These are phyloP conservation scores for Vannuccia rotundouncinata DNA, from an alignment of 2,888 invertebrate species.

Conservation along the genomic window DNA sequence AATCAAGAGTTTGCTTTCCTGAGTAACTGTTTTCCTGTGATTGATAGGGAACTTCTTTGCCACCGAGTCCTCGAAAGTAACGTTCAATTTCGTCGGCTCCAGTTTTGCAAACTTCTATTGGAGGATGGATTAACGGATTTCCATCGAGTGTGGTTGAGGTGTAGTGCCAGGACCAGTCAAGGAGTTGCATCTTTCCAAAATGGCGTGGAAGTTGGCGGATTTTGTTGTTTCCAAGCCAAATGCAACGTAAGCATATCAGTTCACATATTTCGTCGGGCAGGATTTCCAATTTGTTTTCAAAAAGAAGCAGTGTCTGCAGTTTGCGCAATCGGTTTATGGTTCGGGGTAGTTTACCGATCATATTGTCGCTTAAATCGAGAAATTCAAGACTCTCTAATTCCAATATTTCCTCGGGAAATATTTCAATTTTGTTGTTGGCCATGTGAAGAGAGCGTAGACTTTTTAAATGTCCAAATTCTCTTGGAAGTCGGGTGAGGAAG, in stretches of 20 bases:
- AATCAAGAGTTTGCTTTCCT: conserved; percentile 17
- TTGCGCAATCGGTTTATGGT: conserved; percentile 49
- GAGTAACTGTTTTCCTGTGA: neutral
- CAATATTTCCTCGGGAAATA: conserved; percentile 50
- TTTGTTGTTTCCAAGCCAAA: conserved; percentile 57
- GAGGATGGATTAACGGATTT: conserved; percentile 52
- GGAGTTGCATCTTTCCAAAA: conserved; percentile 47
- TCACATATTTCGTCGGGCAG: conserved; percentile 52
- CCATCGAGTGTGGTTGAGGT: conserved; percentile 51
- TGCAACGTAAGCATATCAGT: conserved; percentile 50
- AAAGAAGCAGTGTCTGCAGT: conserved; percentile 52
- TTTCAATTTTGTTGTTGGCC: conserved; percentile 54
- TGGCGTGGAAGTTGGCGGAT: conserved; percentile 48
- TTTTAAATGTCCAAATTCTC: conserved; percentile 46
- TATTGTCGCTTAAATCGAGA: conserved; percentile 56
- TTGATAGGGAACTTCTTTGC: neutral
- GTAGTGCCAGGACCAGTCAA: conserved; percentile 52
- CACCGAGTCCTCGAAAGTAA: conserved; percentile 43
- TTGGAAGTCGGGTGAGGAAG: conserved; percentile 46
- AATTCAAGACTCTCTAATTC: conserved; percentile 49
- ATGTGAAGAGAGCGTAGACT: conserved; percentile 50
- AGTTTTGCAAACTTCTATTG: conserved; percentile 51
- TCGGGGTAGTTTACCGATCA: conserved; percentile 46
- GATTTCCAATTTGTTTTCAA: conserved; percentile 50
- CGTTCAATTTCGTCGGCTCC: conserved; percentile 51